These are phyloP conservation scores for Gephyroberyx darwinii DNA, from an alignment of 2,797 vertebrate genomes.

Conservation along the genomic window DNA sequence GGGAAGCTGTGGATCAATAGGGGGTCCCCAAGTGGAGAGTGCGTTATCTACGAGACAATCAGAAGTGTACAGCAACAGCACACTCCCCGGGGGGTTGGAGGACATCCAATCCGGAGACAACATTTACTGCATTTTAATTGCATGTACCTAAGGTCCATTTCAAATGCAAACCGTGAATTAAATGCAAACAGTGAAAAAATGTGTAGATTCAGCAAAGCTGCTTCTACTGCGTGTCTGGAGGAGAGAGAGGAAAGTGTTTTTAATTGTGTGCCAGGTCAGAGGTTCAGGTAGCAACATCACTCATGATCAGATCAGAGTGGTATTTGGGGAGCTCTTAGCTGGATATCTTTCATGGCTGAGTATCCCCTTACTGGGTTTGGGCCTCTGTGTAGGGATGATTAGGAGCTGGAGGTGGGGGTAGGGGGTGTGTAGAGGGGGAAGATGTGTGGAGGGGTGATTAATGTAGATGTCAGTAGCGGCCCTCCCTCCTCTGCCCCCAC, in stretches of 20 bases:
- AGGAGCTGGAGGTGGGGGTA: slow-evolving; percentile 67
- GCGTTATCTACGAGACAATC: slow-evolving; percentile 57
- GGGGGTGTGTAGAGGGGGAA: slow-evolving; percentile 18
- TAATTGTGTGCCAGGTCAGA: slow-evolving; percentile 84
- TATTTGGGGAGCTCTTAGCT: slow-evolving; percentile 83
- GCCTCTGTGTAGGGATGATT: slow-evolving; percentile 79
- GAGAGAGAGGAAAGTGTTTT: slow-evolving; percentile 78
- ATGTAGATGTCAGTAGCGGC: slow-evolving; percentile 84
- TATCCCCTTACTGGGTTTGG: slow-evolving; percentile 75
- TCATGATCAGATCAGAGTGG: slow-evolving; percentile 80
- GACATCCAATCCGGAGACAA: slow-evolving; percentile 36
- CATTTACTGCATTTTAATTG: slow-evolving; percentile 68
- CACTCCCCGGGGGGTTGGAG: slow-evolving; percentile 44
- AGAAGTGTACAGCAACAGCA: slow-evolving; percentile 38
- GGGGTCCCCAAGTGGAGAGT: slow-evolving; percentile 57
- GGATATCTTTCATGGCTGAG: slow-evolving; percentile 80
- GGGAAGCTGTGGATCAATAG: slow-evolving; percentile 69
- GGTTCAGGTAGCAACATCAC: slow-evolving; percentile 81
- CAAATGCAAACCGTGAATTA: slow-evolving; percentile 68
- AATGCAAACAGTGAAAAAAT: slow-evolving; percentile 53
- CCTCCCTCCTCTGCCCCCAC: slow-evolving; percentile 63
- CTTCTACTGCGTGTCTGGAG: slow-evolving; percentile 40
- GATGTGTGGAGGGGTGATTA: slow-evolving; percentile 83
- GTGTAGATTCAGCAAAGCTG: slow-evolving; percentile 35
- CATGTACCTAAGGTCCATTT: slow-evolving; percentile 43